These are phyloP conservation scores for Sinohyriopsis cumingii DNA, from an alignment of 2,888 invertebrate species.

Conservation along the genomic window DNA sequence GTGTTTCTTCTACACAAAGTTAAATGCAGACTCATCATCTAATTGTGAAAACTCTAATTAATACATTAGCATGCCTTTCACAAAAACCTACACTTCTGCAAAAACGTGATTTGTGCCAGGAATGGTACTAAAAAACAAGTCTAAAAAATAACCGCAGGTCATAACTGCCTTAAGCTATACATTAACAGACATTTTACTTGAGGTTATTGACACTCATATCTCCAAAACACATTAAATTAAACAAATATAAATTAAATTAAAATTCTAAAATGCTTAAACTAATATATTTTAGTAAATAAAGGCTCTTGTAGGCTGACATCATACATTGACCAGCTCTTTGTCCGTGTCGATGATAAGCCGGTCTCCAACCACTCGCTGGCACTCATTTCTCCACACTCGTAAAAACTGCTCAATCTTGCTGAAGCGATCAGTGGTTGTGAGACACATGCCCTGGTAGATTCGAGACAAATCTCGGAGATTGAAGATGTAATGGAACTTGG, in stretches of 20 bases:
- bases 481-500: conserved; percentile 95
- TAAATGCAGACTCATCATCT: too few species aligned
- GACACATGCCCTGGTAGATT: conserved; percentile 85
- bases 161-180: too few species aligned
- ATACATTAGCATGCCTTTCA: too few species aligned
- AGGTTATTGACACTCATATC: too few species aligned
- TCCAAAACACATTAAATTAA: background rate
- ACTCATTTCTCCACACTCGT: conserved; percentile 93
- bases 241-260: background rate
- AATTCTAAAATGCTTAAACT: background rate
- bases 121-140: too few species aligned
- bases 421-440: conserved; percentile 83
- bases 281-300: background rate
- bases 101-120: too few species aligned
- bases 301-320: conserved; percentile 8
- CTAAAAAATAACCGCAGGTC: too few species aligned
- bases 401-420: conserved; percentile 81
- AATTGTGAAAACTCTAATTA: too few species aligned
- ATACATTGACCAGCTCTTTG: conserved; percentile 69
- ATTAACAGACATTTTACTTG: too few species aligned
- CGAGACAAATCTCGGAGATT: conserved; percentile 92
- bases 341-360: conserved; percentile 81
- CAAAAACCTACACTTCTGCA: too few species aligned
- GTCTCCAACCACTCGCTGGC: conserved; percentile 89
- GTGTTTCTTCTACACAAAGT: too few species aligned